Conservation (phyloP, 1,140 invertebrate genomes). For the Drosophila serrata region DNA sequence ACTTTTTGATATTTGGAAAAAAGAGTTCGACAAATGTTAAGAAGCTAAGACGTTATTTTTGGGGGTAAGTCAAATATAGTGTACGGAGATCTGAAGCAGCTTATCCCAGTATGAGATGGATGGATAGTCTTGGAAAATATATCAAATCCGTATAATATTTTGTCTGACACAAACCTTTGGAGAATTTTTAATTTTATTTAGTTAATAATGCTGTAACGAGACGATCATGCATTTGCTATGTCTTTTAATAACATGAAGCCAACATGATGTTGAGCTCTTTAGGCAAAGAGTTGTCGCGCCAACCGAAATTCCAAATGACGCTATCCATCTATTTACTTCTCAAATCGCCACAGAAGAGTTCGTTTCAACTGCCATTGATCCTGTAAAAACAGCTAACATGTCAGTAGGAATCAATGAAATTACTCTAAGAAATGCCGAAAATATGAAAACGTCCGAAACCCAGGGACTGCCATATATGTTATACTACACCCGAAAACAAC, state of each 20-base stretch:
- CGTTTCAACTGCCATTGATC: not conserved
- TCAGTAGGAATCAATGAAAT: not conserved
- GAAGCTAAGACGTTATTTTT: not conserved
- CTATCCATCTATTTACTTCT: not conserved
- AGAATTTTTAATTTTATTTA: no score
- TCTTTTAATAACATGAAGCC: constrained; percentile 11
- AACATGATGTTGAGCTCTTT: constrained; percentile 2
- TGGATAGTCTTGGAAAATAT: not conserved
- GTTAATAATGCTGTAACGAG: not conserved
- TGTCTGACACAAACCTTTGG: no score
- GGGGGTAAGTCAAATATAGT: not conserved
- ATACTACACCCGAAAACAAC: no score
- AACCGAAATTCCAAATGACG: not conserved
- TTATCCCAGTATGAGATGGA: not conserved
- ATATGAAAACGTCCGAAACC: not conserved
- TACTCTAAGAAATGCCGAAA: not conserved
- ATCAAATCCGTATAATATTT: not conserved
- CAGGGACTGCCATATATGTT: not conserved
- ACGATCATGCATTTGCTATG: constrained; percentile 6
- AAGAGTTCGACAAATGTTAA: not conserved
- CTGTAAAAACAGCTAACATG: not conserved
- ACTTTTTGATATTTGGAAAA: no score
- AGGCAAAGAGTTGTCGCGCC: not conserved
- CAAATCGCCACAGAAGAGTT: not conserved
- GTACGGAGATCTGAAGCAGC: not conserved